These are phyloP conservation scores for Chaetorhynchus papuensis DNA, from an alignment of 2,113 vertebrate genomes.

Conservation along the genomic window DNA sequence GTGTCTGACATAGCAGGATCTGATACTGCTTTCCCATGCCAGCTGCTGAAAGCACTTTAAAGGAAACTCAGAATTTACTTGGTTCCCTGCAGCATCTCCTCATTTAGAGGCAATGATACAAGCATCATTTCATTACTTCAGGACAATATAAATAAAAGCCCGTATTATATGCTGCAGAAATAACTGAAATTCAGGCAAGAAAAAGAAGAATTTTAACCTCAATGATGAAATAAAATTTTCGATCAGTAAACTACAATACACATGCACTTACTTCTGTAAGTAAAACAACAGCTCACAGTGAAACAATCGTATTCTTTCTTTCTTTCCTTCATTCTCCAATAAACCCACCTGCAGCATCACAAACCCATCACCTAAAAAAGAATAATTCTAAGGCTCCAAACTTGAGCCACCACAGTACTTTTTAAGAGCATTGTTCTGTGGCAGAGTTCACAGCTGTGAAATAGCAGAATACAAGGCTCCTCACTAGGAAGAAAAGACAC, in stretches of 20 bases:
- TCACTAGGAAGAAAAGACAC: neutral
- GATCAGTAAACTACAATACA: neutral
- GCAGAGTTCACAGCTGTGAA: neutral
- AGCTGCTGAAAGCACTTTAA: neutral
- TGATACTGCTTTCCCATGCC: neutral
- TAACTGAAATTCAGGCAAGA: neutral
- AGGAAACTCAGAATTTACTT: neutral
- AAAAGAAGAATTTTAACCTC: neutral
- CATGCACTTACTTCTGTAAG: fast-evolving
- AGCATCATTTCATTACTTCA: neutral
- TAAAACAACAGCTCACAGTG: neutral
- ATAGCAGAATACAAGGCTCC: neutral
- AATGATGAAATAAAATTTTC: neutral
- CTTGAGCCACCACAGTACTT: neutral
- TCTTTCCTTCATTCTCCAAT: neutral
- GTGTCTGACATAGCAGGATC: neutral
- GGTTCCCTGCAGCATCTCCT: neutral
- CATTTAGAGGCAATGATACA: neutral
- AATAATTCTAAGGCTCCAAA: neutral
- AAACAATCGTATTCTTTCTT: neutral
- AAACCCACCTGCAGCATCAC: neutral
- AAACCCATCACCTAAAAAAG: neutral
- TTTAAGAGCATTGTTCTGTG: neutral
- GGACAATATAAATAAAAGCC: neutral
- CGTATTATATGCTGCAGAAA: neutral